Percentiles rank a stretch among this genome's conserved stretches.
These are phyloP conservation scores for Stylophora pistillata DNA, from an alignment of 64 coral and sea anemone genomes.

Conservation along the genomic window DNA sequence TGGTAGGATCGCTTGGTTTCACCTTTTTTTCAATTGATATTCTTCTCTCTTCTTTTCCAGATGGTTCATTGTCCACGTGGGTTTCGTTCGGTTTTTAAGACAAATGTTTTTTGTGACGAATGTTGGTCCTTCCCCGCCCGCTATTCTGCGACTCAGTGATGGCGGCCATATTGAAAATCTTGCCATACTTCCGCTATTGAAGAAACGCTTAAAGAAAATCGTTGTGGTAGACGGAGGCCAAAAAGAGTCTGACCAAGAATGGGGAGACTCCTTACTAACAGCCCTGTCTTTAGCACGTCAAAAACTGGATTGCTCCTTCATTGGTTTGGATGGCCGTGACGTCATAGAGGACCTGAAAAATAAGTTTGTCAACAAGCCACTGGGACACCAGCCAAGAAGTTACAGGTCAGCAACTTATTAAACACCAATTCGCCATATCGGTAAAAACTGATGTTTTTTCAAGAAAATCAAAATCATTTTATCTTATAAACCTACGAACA, in stretches of 20 bases:
- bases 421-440: too few species aligned
- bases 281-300: conserved; percentile 16
- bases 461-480: too few species aligned
- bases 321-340: conserved; percentile 11
- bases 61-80: conserved; percentile 22
- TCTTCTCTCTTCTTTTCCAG: not conserved
- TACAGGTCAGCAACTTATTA: not conserved
- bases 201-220: conserved; percentile 14
- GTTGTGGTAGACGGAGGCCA: conserved; percentile 21
- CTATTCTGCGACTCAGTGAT: conserved; percentile 11
- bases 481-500: too few species aligned
- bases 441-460: too few species aligned
- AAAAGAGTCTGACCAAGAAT: not conserved
- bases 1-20: too few species aligned
- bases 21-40: too few species aligned
- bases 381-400: conserved; percentile 3
- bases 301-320: conserved; percentile 28
- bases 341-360: conserved; percentile 9
- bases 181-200: conserved; percentile 7
- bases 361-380: conserved; percentile 13
- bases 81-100: conserved; percentile 5
- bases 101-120: not conserved
- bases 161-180: conserved; percentile 46
- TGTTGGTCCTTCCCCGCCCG: not conserved
- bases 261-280: not conserved